phyloP scores from a whole-genome alignment of 2,888 invertebrate species.

The Agrochola lychnidis region DNA sequence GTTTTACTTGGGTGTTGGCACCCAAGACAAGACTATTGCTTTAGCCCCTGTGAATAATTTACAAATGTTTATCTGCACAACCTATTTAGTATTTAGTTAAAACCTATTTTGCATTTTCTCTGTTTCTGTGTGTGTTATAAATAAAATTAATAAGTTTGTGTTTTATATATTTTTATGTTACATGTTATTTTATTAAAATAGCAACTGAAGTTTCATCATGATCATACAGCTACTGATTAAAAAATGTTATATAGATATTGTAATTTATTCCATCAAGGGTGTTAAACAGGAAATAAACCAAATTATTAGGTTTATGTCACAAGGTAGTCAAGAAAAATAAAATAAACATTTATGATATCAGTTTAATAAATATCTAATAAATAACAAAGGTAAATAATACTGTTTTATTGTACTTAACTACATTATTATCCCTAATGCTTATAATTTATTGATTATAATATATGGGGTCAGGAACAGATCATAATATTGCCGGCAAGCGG shows the following conservation, averaged over 20 bases:
- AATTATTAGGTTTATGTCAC: slow-evolving; percentile 6
- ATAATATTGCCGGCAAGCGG: slow-evolving; percentile 6
- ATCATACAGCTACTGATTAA: neutral
- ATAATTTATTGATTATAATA: neutral
- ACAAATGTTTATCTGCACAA: neutral
- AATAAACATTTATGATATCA: slow-evolving; percentile 33
- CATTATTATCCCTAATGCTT: neutral
- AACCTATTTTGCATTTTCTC: slow-evolving; percentile 23
- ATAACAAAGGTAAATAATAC: slow-evolving; percentile 62
- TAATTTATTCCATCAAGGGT: slow-evolving; percentile 7
- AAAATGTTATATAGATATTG: neutral
- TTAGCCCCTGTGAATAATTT: neutral
- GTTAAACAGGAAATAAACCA: neutral
- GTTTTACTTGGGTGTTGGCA: neutral
- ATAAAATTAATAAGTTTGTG: neutral
- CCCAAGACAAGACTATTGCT: neutral
- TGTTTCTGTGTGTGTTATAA: slow-evolving; percentile 17
- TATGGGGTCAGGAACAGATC: slow-evolving; percentile 17
- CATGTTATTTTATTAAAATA: neutral
- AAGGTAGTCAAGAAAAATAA: slow-evolving; percentile 29
- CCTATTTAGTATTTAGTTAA: neutral
- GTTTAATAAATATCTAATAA: slow-evolving; percentile 59
- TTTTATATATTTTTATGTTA: slow-evolving; percentile 8
- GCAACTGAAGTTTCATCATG: neutral
- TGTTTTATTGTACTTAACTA: slow-evolving; percentile 51